phyloP scores from a whole-genome alignment of 2,797 vertebrate species.

The Paratrypauchen microcephalus region DNA sequence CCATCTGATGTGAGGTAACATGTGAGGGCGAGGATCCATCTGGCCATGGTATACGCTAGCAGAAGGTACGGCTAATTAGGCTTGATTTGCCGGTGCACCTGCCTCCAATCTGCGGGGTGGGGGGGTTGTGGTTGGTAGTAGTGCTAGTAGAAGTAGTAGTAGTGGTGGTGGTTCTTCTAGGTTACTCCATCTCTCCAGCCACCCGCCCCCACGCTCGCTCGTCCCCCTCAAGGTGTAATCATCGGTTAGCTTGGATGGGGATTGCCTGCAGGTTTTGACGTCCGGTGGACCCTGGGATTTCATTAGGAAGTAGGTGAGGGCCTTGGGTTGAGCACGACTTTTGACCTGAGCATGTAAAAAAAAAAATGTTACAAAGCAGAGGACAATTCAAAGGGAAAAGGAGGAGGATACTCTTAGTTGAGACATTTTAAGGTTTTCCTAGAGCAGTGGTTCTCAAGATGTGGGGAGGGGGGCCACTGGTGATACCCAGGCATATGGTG shows the following conservation, averaged over 20 bases:
- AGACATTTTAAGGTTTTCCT: constrained; percentile 25
- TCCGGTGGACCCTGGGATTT: constrained; percentile 77
- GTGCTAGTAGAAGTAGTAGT: constrained; percentile 19
- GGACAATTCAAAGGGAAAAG: constrained; percentile 59
- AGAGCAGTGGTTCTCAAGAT: background rate
- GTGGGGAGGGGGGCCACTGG: background rate
- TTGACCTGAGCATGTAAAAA: constrained; percentile 67
- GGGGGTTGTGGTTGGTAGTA: constrained; percentile 29
- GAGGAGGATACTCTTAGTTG: constrained; percentile 31
- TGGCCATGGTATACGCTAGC: constrained; percentile 89
- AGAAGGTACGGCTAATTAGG: constrained; percentile 98
- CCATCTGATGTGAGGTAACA: constrained; percentile 92
- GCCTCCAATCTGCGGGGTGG: constrained; percentile 85
- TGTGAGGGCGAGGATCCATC: constrained; percentile 93
- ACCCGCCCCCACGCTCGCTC: constrained; percentile 40
- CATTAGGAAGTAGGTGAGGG: constrained; percentile 77
- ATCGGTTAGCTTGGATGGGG: constrained; percentile 78
- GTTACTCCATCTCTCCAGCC: constrained; percentile 57
- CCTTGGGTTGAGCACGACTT: constrained; percentile 70
- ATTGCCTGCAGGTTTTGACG: constrained; percentile 70
- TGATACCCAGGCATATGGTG: background rate
- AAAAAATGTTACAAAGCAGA: constrained; percentile 59
- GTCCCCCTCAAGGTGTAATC: constrained; percentile 82
- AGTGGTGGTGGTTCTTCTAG: constrained; percentile 39
- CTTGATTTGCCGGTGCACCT: constrained; percentile 95